Evolutionary conservation across 2,113 vertebrate species (phyloP), one percentile per base, ranked within the genome.

Genomic region (Lynx canadensis): DNA sequence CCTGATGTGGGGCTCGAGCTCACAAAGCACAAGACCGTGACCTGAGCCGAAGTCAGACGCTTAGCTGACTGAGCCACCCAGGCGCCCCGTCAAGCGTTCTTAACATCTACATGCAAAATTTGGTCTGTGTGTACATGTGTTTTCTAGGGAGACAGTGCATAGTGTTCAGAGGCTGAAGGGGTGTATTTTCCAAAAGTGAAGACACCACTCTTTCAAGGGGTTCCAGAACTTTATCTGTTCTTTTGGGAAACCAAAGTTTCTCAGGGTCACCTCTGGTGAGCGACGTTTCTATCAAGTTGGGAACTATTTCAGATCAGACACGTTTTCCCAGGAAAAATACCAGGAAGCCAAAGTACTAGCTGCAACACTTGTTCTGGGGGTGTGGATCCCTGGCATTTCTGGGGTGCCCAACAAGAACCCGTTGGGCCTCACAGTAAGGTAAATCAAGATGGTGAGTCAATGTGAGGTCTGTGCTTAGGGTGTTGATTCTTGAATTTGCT

Each of bases 211-310:
- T 85, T 95, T 74, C 10, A 50, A 68, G 38, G 13, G 21, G 50
- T 48, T 18, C n/a, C 38, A 83, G 38, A 89, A 55, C 36, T 91
- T 79, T 33, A 74, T 33, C 48, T 36, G 60, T 79, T 91, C 88
- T 50, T 80, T 96, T 23, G 19, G 29, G 71, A 93, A 95, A 85
- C 36, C 57, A n/a, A 74, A 38, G 45, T 83, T 94, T 66, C 65
- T 71, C 38, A 27, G 91, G 84, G 65, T n/a, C 36, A 3, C 27
- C 50, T 31, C 38, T n/a, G 1, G n/a, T 69, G 36, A 91, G 38
- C 41, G 65, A 74, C 41, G 48, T 76, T 84, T 92, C 74, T 52
- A n/a, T 6, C 66, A 89, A 84, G 27, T 21, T 82, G 41, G 23
- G 16, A 86, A 89, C 4, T 52, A 29, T 60, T 29, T 79, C 14